These are phyloP conservation scores for Cerastis leucographa DNA, from an alignment of 2,888 invertebrate species.

Conservation along the genomic window DNA sequence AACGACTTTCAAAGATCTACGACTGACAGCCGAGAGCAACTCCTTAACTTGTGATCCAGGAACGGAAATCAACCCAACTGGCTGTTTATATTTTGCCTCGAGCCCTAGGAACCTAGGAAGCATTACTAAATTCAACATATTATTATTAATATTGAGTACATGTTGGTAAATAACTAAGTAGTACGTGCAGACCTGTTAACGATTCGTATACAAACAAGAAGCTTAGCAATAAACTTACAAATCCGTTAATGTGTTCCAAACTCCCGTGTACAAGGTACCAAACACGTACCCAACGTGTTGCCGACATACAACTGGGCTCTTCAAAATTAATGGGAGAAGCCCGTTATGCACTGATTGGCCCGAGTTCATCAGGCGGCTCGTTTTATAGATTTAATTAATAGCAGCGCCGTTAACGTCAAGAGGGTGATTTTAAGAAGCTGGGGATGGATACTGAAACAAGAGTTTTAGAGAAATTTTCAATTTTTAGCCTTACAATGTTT, in stretches of 20 bases:
- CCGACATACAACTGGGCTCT: constrained; percentile 36
- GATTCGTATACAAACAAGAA: background rate
- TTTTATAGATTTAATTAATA: constrained; percentile 59
- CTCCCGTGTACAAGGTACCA: background rate
- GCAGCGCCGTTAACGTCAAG: constrained; percentile 46
- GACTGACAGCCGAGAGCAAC: background rate
- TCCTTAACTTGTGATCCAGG: background rate
- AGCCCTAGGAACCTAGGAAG: background rate
- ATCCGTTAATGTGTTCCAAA: constrained; percentile 20
- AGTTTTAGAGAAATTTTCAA: constrained; percentile 28
- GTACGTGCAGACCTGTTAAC: background rate
- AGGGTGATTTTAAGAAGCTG: constrained; percentile 20
- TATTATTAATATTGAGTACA: background rate
- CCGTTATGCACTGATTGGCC: constrained; percentile 49
- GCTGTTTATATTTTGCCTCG: background rate
- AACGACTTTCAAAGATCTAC: background rate
- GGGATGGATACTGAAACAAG: constrained; percentile 13
- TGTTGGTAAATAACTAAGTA: background rate
- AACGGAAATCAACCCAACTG: background rate
- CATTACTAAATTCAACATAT: background rate
- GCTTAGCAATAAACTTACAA: constrained; percentile 7
- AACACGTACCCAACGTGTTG: constrained; percentile 21
- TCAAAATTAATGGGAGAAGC: constrained; percentile 43
- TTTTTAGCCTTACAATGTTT: background rate
- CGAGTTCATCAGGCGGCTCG: constrained; percentile 37